A percentile compares a stretch with the other conserved stretches of the same genome.
Conservation (phyloP, 2,113 vertebrate genomes). For the Gambusia affinis region DNA sequence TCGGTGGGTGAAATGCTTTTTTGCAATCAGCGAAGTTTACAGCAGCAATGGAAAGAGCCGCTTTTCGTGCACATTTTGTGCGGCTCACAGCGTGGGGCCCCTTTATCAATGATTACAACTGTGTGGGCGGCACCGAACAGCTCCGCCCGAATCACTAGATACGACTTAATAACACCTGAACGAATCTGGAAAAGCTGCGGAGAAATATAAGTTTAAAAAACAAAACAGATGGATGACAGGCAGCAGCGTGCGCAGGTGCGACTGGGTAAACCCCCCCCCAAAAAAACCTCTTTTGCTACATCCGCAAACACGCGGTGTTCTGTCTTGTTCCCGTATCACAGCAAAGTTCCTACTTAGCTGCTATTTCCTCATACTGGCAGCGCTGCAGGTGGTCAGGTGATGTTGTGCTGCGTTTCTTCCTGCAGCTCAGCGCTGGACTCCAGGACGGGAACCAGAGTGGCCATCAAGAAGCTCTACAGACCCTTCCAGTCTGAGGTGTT, state of each 20-base stretch:
- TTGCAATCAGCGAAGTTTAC: constrained; percentile 1
- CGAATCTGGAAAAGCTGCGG: neutral
- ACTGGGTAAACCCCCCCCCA: neutral
- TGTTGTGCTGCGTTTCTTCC: neutral
- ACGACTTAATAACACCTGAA: constrained; percentile 35
- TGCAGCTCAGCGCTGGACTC: constrained; percentile 88
- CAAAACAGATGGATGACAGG: neutral
- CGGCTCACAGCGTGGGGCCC: constrained; percentile 4
- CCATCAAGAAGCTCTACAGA: constrained; percentile 97
- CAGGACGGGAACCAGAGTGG: constrained; percentile 85
- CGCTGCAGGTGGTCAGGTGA: neutral
- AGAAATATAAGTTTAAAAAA: neutral
- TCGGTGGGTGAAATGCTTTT: neutral
- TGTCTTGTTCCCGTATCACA: neutral
- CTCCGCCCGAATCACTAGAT: neutral
- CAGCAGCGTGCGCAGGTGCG: no score
- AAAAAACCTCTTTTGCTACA: neutral
- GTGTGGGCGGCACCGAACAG: constrained; percentile 34
- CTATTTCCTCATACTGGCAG: constrained; percentile 1
- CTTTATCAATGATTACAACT: constrained; percentile 52
- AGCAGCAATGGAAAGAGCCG: neutral
- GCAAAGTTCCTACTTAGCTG: neutral
- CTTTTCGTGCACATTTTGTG: constrained; percentile 4
- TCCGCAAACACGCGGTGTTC: neutral
- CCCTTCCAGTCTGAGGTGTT: constrained; percentile 96